Base-by-base conservation (phyloP, 2,888 invertebrate species). In the Polymixis flavicincta region DNA sequence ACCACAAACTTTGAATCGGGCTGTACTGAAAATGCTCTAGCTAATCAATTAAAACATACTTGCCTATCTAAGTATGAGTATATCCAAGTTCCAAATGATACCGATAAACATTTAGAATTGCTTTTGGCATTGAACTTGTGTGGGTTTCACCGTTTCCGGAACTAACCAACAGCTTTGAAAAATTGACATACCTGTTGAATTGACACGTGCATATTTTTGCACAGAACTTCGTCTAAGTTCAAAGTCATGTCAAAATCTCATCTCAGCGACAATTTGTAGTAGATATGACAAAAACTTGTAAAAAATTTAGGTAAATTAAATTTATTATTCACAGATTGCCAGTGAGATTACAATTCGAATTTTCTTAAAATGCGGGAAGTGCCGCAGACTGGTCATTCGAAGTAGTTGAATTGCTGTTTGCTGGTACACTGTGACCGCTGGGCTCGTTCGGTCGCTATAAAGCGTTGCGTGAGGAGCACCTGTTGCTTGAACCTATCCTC, bases 381-480 rank as follows among this genome's bases (percentile, higher is more conserved):
- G 42, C 3, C 4, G 19, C 4, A 25, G 13, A 25, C 17, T 14
- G 22, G 5, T 54, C 55, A 3, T 19, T 74, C 8, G 0, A 25
- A 81, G 19, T n/a, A 74, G 37, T 71, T 80, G 65, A 22, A 7
- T 37, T 32, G 28, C 85, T 81, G 74, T 57, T 65, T 52, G 13
- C 28, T 37, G 9, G 28, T 64, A 45, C 11, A 64, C 81, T 66
- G 59, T 70, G 81, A 4, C 45, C 32, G 32, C 9, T 50, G 32
- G 19, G 52, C 9, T 64, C 32, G 4, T 32, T 61, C 64, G 22
- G 11, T 48, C 45, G 13, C 42, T 52, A 52, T 57, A 60, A 57
- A 70, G 19, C 37, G 37, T 74, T 61, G 68, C 61, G 71, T 69
- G 78, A 72, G 63, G 78, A 67, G 55, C 83, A 82, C 86, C 82